These are phyloP conservation scores for Drosophila hamatofila DNA, from an alignment of 2,888 invertebrate genomes.

Conservation along the genomic window DNA sequence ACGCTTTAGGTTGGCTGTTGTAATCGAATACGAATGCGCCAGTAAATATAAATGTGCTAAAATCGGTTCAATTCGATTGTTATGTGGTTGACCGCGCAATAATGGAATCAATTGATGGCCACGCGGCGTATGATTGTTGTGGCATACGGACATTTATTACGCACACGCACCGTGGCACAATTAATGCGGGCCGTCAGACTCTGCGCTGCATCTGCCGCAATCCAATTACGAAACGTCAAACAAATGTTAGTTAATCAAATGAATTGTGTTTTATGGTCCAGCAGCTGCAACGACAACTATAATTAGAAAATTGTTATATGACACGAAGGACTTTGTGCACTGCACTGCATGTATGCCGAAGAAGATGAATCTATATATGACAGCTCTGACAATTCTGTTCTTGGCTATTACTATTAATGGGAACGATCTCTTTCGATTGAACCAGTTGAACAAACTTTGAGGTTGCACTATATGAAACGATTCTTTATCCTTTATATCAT, in stretches of 20 bases:
- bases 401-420: too few relatives aligned
- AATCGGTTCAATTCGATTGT: constrained; percentile 32
- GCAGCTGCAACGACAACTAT: constrained; percentile 1
- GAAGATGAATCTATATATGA: too few relatives aligned
- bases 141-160: constrained; percentile 36
- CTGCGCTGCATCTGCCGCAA: constrained; percentile 30
- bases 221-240: constrained; percentile 30
- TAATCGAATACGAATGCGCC: too few relatives aligned
- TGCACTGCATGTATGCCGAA: too few relatives aligned
- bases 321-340: not conserved
- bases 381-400: too few relatives aligned
- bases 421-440: too few relatives aligned
- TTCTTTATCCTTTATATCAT: not conserved
- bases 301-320: not conserved
- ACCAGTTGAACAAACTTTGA: too few relatives aligned
- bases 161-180: constrained; percentile 46
- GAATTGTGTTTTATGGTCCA: constrained; percentile 13
- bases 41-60: not conserved
- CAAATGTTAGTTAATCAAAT: constrained; percentile 32
- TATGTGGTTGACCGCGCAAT: constrained; percentile 11
- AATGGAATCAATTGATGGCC: constrained; percentile 12
- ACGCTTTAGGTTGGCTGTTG: not conserved
- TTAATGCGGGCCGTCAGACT: constrained; percentile 21
- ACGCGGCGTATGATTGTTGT: constrained; percentile 50
- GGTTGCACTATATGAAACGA: too few relatives aligned